Evolutionary conservation across 2,797 vertebrate species (phyloP), one percentile per base, ranked within the genome.

Genomic region (Schizopygopsis malacanthus): DNA sequence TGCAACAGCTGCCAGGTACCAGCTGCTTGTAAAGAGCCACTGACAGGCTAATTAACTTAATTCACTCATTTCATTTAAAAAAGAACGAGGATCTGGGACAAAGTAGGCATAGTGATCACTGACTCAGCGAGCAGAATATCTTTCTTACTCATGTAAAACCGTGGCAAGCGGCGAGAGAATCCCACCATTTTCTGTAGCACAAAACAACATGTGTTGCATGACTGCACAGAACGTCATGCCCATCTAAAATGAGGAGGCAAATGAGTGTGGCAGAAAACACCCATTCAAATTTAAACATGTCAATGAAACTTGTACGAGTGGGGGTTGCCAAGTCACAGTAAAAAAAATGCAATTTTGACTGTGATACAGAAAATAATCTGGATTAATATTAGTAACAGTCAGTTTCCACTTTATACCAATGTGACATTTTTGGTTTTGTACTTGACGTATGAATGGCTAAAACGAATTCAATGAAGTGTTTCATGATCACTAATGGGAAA

Each of bases 1-100:
- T 63, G 67, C n/a, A 82, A 71, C 43, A 81, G 25, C 75, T 71
- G 56, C 56, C 56, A 79, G 76, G 67, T 73, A 83, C 56, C 86
- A 87, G 81, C 54, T 79, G 75, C 50, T 43, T 79, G 81, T n/a
- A 61, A 79, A 41, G 67, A 87, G 11, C 67, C 39, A 65, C 52
- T 83, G 76, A 83, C 73, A 80, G 33, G 12, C 56, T 83, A 83
- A 75, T 65, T 50, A 43, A 83, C 43, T 50, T 83, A 37, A 83
- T 83, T 25, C 20, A 52, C 43, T 83, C 20, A 47, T 67, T 80
- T 67, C 8, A 80, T 83, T 47, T 50, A 28, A 73, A 10, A 73
- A 13, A 41, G 76, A 18, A 61, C 1, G 10, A 45, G 18, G 25
- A 61, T 61, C 52, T 73, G 56, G 41, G 71, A 75, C 43, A 37